phyloP scores from a whole-genome alignment of 2,797 vertebrate species.

The Gallirallus australis region DNA sequence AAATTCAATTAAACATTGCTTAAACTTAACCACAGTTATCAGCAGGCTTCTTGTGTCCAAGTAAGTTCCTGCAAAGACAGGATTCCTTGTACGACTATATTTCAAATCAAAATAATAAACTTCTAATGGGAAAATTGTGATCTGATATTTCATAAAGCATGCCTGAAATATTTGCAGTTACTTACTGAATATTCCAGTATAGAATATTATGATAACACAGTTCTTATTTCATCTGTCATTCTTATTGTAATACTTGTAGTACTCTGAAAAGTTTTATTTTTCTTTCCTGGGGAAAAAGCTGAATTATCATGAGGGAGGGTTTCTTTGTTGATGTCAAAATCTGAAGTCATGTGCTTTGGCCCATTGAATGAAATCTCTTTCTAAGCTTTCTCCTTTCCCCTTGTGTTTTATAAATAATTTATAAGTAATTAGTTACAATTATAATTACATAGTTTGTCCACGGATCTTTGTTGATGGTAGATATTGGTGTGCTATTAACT shows the following conservation, averaged over 20 bases:
- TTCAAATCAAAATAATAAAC: not conserved
- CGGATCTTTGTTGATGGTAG: not conserved
- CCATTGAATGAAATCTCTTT: not conserved
- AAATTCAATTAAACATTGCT: not conserved
- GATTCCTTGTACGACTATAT: not conserved
- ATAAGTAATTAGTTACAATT: not conserved
- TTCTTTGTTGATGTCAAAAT: not conserved
- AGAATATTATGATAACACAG: not conserved
- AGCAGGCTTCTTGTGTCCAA: not conserved
- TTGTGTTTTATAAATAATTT: not conserved
- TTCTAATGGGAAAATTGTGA: not conserved
- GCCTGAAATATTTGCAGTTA: not conserved
- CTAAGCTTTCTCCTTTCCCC: not conserved
- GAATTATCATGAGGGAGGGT: not conserved
- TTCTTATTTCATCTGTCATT: not conserved
- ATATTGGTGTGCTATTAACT: not conserved
- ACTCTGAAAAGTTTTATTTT: not conserved
- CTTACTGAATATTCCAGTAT: not conserved
- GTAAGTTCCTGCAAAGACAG: not conserved
- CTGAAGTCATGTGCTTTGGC: not conserved
- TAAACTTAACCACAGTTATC: not conserved
- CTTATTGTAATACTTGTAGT: accelerated
- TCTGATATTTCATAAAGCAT: not conserved
- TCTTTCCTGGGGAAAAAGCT: not conserved
- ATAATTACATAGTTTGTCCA: not conserved